Percentiles rank a stretch among this genome's conserved stretches.
These are phyloP conservation scores for Crypturellus undulatus DNA, from an alignment of 2,113 vertebrate species.

Conservation along the genomic window DNA sequence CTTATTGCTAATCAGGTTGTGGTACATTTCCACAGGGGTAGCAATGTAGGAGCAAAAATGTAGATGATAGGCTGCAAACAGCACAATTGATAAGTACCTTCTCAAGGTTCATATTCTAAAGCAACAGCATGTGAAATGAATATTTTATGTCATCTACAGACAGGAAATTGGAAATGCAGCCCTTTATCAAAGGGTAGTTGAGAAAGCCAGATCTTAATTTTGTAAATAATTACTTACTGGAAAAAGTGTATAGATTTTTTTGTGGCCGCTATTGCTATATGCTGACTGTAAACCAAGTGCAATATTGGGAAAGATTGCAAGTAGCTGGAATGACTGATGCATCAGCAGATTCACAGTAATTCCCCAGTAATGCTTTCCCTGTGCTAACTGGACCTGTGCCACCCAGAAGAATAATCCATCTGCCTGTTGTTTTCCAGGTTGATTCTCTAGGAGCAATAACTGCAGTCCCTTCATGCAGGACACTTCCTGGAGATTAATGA, in stretches of 20 bases:
- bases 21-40: neutral
- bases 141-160: neutral
- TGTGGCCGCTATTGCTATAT: neutral
- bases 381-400: neutral
- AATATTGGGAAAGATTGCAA: neutral
- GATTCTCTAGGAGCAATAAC: neutral
- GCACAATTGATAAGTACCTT: neutral
- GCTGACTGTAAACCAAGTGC: neutral
- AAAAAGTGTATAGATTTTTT: neutral
- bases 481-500: constrained; percentile 41
- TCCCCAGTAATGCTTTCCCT: neutral
- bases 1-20: constrained; percentile 31
- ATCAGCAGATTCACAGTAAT: neutral
- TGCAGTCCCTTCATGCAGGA: neutral
- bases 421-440: constrained; percentile 27
- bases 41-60: neutral
- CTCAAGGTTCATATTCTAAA: neutral
- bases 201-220: neutral
- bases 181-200: neutral
- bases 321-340: neutral
- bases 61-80: neutral
- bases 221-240: neutral
- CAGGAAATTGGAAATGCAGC: neutral
- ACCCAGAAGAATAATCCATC: neutral
- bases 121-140: neutral